Percentiles rank a stretch among this genome's conserved stretches.
Evolutionary conservation across 2,888 invertebrate species (phyloP).

Genomic region (Noctua janthina): DNA sequence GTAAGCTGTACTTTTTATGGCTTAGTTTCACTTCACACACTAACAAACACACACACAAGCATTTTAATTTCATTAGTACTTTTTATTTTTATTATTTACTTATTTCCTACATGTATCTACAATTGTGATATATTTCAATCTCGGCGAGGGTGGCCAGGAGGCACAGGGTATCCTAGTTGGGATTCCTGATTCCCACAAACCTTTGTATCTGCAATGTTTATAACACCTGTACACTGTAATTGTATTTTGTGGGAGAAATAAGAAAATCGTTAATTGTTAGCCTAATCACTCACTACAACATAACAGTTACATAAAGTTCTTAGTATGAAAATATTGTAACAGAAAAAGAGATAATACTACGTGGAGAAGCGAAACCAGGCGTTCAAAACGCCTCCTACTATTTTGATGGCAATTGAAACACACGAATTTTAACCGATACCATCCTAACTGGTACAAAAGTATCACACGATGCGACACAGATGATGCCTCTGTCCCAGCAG

Average conservation of each 20-base stretch:
- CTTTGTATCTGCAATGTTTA: background rate
- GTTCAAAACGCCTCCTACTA: background rate
- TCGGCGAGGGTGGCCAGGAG: background rate
- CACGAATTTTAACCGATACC: background rate
- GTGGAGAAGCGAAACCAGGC: background rate
- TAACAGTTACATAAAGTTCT: background rate
- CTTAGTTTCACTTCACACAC: background rate
- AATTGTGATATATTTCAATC: background rate
- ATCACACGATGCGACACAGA: background rate
- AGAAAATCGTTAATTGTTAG: background rate
- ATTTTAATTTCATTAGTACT: background rate
- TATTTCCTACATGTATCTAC: background rate
- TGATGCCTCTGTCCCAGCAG: background rate
- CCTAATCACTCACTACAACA: slow-evolving; percentile 13
- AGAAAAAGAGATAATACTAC: background rate
- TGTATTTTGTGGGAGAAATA: background rate
- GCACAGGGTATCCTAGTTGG: too few relatives aligned
- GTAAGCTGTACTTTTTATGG: background rate
- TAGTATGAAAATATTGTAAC: slow-evolving; percentile 10
- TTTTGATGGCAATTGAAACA: background rate
- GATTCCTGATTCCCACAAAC: background rate
- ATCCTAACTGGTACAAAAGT: background rate
- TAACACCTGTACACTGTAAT: background rate
- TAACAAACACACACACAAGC: background rate
- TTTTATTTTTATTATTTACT: background rate